Evolutionary conservation across 2,113 vertebrate species (phyloP).

Genomic region (Albula goreensis): DNA sequence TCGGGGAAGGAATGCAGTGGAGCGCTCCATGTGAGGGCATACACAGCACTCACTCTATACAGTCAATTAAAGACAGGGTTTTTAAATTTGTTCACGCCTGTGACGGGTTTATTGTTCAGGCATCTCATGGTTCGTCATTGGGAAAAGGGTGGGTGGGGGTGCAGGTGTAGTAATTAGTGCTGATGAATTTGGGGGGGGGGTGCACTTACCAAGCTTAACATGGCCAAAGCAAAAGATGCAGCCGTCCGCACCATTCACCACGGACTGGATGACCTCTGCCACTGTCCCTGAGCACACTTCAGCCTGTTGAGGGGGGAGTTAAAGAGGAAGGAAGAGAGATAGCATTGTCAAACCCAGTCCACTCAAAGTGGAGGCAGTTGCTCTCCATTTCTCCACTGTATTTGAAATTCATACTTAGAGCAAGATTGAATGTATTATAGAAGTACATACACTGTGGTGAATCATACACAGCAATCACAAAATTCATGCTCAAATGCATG

Average conservation of each 20-base stretch:
- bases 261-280: constrained; percentile 95
- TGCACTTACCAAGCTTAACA: constrained; percentile 71
- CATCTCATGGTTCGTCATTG: background rate
- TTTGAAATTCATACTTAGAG: too few relatives aligned
- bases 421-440: too few relatives aligned
- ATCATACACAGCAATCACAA: background rate
- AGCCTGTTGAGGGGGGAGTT: constrained; percentile 69
- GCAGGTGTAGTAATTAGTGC: background rate
- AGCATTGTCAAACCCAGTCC: background rate
- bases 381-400: background rate
- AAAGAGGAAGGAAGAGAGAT: background rate
- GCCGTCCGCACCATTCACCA: constrained; percentile 94
- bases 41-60: background rate
- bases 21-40: too few relatives aligned
- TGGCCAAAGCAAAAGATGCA: constrained; percentile 98
- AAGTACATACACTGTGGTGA: too few relatives aligned
- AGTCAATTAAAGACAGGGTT: constrained; percentile 17
- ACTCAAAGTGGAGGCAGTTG: background rate
- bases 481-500: constrained; percentile 26
- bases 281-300: constrained; percentile 98
- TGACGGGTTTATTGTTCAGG: background rate
- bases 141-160: background rate
- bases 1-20: constrained; percentile 4
- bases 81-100: background rate
- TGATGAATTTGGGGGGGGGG: constrained; percentile 29